Conservation (phyloP, 2,888 invertebrate genomes). For the Merodon equestris region DNA sequence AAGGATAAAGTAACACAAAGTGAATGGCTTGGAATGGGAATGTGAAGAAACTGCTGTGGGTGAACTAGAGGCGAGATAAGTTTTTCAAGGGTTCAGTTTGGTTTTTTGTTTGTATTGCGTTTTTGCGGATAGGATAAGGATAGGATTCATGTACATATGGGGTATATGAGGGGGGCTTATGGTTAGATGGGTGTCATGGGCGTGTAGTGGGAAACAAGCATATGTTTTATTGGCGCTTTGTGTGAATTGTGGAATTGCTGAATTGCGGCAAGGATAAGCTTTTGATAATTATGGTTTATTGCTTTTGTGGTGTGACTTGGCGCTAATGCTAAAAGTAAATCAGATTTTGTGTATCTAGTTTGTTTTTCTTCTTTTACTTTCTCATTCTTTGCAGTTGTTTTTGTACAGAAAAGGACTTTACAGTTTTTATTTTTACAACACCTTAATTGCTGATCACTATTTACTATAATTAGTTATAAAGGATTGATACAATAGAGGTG, state of each 20-base stretch:
- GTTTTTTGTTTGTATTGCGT: constrained; percentile 23
- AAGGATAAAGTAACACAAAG: constrained; percentile 61
- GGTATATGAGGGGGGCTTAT: too few relatives aligned
- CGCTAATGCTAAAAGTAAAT: constrained; percentile 64
- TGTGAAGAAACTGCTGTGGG: not conserved
- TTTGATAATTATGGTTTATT: constrained; percentile 68
- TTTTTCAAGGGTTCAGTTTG: too few relatives aligned
- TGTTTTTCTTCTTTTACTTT: constrained; percentile 22
- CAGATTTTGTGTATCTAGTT: constrained; percentile 53
- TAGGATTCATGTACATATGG: not conserved
- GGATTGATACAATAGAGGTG: constrained; percentile 18
- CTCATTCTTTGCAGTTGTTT: constrained; percentile 28
- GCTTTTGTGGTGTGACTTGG: constrained; percentile 64
- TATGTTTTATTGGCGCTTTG: constrained; percentile 66
- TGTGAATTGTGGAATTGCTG: constrained; percentile 48
- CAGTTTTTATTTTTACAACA: not conserved
- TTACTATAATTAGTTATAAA: not conserved
- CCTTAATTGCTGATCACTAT: constrained; percentile 8
- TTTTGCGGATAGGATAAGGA: not conserved
- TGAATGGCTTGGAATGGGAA: constrained; percentile 45
- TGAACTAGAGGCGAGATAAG: too few relatives aligned
- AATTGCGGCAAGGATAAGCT: constrained; percentile 59
- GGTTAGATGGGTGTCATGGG: not conserved
- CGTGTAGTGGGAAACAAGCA: constrained; percentile 55
- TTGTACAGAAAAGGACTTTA: constrained; percentile 65